phyloP scores from a whole-genome alignment of 2,888 invertebrate species.

The Mantis religiosa region DNA sequence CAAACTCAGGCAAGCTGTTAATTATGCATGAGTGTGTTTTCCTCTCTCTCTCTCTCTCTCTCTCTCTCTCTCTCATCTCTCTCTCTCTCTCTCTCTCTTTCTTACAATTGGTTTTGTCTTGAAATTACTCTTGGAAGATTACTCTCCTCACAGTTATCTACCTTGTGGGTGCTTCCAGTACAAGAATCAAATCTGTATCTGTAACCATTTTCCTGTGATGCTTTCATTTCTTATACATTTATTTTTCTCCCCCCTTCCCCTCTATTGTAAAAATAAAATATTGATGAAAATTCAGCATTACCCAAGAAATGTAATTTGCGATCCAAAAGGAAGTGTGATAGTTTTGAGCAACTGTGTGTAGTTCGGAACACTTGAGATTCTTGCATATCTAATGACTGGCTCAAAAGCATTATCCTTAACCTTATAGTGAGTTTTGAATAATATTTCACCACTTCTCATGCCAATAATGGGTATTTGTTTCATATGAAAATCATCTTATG shows the following conservation, averaged over 20 bases:
- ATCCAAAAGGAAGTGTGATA: no score
- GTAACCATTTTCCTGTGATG: neutral
- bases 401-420: no score
- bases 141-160: neutral
- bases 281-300: neutral
- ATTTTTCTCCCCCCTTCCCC: neutral
- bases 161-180: neutral
- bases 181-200: neutral
- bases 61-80: neutral
- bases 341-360: no score
- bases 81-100: neutral
- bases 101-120: neutral
- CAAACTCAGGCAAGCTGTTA: slow-evolving; percentile 25
- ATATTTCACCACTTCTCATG: no score
- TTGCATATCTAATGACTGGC: no score
- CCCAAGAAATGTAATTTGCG: no score
- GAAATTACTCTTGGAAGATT: neutral
- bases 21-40: slow-evolving; percentile 27
- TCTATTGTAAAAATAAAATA: neutral
- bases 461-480: no score
- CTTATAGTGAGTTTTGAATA: no score
- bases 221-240: neutral
- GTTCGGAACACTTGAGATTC: no score
- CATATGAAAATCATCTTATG: no score
- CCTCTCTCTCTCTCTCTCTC: neutral